Evolutionary conservation across 64 coral and sea anemone species (phyloP), one percentile per base, ranked within the genome.

Genomic region (Platygyra sinensis): DNA sequence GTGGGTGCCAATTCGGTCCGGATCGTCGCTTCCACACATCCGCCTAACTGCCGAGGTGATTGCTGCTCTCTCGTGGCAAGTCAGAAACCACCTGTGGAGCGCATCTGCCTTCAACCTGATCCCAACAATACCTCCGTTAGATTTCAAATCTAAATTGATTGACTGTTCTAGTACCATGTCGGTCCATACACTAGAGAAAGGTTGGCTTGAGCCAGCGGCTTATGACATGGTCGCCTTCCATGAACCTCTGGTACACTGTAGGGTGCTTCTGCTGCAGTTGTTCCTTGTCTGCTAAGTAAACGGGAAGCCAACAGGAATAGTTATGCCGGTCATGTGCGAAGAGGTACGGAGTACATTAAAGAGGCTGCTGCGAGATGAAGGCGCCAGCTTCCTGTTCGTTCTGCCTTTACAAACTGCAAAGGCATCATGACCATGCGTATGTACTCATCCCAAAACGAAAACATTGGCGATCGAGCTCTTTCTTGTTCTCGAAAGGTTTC

Each of bases 401-500:
- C 33, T 36, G 33, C 33, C 33, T 36, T 36, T 36, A 36, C 33
- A 36, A 36, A 36, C n/a, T 90, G 74, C 8, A 90, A 30, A 51
- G 73, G 67, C 20, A 60, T 12, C 71, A 75, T 59, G 33, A 91
- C 80, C 80, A 77, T 86, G 50, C 4, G 20, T 10, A 82, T 71
- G 79, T 77, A 85, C 27, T 77, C 73, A 13, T 76, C 55, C 89
- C 90, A 92, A 82, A 92, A 92, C 5, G 60, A 31, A 77, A 92
- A 86, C 65, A 91, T 60, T 5, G 75, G 4, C 14, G 90, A 92
- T 22, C 13, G 29, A 8, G 3, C 8, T 13, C 71, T 73, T 25
- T 8, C 5, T 15, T 73, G 25, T 10, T 28, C n/a, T 73, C 10
- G 29, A 22, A 73, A 73, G 12, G 7, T 9, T 5, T 31, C 25